Base-by-base conservation (phyloP, 2,797 vertebrate species). In the Anabacerthia variegaticeps region DNA sequence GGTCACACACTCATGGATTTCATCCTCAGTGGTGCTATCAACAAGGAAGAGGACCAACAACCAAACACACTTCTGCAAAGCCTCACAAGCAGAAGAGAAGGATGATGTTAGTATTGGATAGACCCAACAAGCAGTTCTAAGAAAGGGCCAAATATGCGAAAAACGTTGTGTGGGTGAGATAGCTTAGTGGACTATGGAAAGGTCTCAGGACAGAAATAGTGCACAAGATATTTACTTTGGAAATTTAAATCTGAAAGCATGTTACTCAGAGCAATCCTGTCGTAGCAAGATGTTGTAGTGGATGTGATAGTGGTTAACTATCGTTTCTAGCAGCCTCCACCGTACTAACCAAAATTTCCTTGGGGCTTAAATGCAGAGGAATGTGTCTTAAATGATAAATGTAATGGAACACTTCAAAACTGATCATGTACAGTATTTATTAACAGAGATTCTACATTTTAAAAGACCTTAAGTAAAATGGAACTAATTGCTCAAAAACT, bases 401-500 rank as follows among this genome's bases (percentile, higher is more conserved):
- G 62, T 28, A 96, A 96, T 59, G 11, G 77, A 71, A 95, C 65
- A 46, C 52, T 94, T 96, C 84, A 94, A 91, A 95, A 94, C 76
- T 78, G 73, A 88, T 96, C 74, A 85, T 8, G 32, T 71, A 30
- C 52, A 89, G 81, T 81, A 96, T 94, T 90, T 96, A 96, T 94
- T 95, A 96, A 39, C 41, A 68, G n/a, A 93, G 44, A 89, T 89
- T 95, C 51, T 88, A 63, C 55, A 68, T 92, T 95, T 88, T 84
- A 56, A 86, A 90, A 59, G 51, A 48, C 24, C 27, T 63, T 46
- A 69, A 71, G 59, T 85, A 89, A 91, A 96, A 90, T 56, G 54
- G 79, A 86, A 88, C 55, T 92, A 93, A 95, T 94, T 94, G 76
- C 71, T 94, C 34, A 92, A 94, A 96, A 96, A 3, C 44, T 88